These are phyloP conservation scores for Oenanthe oenanthe DNA, from an alignment of 2,113 vertebrate species.

Conservation along the genomic window DNA sequence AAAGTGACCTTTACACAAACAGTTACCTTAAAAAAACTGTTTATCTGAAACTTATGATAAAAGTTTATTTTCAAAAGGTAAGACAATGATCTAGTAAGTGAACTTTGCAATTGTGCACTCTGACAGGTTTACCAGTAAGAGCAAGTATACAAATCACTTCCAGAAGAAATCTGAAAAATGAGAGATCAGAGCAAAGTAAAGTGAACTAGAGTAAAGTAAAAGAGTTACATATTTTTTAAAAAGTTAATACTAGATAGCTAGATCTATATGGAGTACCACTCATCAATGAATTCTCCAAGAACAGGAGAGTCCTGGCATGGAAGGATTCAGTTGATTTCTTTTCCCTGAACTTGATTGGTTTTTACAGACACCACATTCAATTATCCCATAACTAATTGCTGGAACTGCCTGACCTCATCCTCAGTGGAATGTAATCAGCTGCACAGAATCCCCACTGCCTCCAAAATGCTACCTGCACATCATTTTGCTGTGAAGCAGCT, in stretches of 20 bases:
- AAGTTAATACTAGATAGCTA: neutral
- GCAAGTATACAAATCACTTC: neutral
- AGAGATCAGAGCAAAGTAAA: neutral
- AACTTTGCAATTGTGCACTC: neutral
- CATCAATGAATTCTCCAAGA: neutral
- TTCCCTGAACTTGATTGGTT: neutral
- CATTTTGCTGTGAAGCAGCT: slow-evolving; percentile 16
- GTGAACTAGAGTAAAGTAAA: neutral
- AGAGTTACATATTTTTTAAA: neutral
- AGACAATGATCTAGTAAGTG: neutral
- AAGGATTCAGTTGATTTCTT: neutral
- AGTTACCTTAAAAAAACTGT: neutral
- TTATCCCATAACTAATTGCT: neutral
- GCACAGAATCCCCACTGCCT: neutral
- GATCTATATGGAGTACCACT: neutral
- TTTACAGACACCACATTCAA: neutral
- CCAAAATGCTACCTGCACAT: slow-evolving; percentile 11
- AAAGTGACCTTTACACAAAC: neutral
- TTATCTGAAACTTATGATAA: neutral
- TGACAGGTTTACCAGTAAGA: neutral
- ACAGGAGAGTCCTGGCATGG: neutral
- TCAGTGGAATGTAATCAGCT: neutral
- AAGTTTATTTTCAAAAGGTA: neutral
- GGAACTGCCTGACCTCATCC: neutral
- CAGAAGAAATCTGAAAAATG: neutral